Evolutionary conservation across 2,113 vertebrate genomes (phyloP), one percentile per base, ranked within the genome.

Genomic region (Spea multiplicata): DNA sequence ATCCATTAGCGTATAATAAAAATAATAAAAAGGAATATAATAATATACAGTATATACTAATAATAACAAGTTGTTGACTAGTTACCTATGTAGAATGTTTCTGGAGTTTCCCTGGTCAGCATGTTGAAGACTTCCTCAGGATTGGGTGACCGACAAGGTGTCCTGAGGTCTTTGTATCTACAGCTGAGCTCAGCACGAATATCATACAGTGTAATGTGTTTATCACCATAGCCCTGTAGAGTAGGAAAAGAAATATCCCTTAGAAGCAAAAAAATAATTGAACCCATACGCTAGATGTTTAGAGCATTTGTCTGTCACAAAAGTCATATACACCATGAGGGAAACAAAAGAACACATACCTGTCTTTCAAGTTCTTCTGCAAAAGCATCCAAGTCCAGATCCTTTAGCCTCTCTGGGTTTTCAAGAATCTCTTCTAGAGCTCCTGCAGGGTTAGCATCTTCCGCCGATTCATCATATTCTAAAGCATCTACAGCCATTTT

Each of bases 401-500:
- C 97, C 81, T 99, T 99, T 53, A 99, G 93, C 30, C 97, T 93
- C 73, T 99, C 97, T 0, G 97, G 97, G 81, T 99, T 99, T 88
- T 99, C 97, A 65, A 99, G 84, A 82, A 99, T 99, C 86, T 99
- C 97, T 83, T 99, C 97, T 9, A 99, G 89, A 6, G 97, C 97
- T 72, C 97, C 97, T 0, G 97, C 96, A 0, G 97, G 97, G 86
- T 99, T 99, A 44, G 97, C 97, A n/a, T 99, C 97, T 75, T 99
- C 97, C 2, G 97, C 97, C 0, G 97, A 98, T 76, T 99, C 97
- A 10, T 99, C 97, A 0, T 99, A 99, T 83, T 99, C 96, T 0
- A 99, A 87, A 16, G 97, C 97, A 74, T 98, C 97, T 50, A 99
- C 97, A 0, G 97, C 97, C 97, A 99, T 99, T 83, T 99, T 99